These are phyloP conservation scores for Vanessa atalanta DNA, from an alignment of 1,140 invertebrate species.

Conservation along the genomic window DNA sequence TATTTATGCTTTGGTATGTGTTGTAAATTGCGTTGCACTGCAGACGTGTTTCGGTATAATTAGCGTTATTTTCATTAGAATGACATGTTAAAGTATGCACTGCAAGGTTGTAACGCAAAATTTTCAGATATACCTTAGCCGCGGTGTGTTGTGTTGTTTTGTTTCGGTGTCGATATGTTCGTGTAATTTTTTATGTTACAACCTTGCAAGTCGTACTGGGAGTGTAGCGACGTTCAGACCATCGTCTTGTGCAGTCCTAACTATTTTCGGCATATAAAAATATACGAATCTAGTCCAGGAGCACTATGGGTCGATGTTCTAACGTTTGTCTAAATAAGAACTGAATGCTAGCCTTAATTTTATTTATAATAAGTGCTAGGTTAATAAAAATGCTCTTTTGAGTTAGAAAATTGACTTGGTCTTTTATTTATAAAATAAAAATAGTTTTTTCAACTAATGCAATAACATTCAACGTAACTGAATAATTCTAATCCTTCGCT, in stretches of 20 bases:
- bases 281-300: constrained; percentile 22
- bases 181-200: neutral
- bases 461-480: neutral
- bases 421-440: constrained; percentile 60
- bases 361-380: constrained; percentile 77
- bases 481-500: too few relatives aligned
- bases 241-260: constrained; percentile 11
- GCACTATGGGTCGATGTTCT: constrained; percentile 40
- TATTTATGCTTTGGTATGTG: constrained; percentile 27
- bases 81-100: constrained; percentile 22
- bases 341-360: constrained; percentile 78
- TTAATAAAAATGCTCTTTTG: constrained; percentile 78
- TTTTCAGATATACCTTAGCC: neutral
- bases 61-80: constrained; percentile 28
- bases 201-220: constrained; percentile 12
- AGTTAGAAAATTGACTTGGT: constrained; percentile 73
- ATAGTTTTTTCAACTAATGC: neutral
- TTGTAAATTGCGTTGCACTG: constrained; percentile 24
- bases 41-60: constrained; percentile 25
- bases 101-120: constrained; percentile 15
- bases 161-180: neutral
- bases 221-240: constrained; percentile 24
- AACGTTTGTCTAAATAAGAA: constrained; percentile 75
- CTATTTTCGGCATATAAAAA: constrained; percentile 13
- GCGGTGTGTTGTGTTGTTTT: neutral